These are phyloP conservation scores for Spea multiplicata DNA, from an alignment of 2,113 vertebrate genomes.

Conservation along the genomic window DNA sequence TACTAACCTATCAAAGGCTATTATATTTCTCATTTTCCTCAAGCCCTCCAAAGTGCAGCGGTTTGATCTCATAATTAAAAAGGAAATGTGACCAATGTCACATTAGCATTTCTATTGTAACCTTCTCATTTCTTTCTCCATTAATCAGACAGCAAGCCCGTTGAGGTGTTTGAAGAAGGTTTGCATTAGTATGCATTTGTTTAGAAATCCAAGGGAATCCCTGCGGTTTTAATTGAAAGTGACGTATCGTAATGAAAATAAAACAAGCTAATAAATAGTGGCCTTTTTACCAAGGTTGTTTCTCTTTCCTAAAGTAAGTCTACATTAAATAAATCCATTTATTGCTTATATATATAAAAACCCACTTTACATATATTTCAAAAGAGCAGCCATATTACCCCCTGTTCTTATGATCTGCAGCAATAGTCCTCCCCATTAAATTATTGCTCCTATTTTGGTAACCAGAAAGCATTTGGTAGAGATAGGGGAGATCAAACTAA, in stretches of 20 bases:
- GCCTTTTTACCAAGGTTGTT: neutral
- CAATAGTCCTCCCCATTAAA: no score
- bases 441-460: no score
- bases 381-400: no score
- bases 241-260: slow-evolving; percentile 18
- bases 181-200: slow-evolving; percentile 23
- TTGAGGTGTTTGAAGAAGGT: slow-evolving; percentile 11
- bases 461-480: no score
- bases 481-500: no score
- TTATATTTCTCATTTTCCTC: no score
- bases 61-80: slow-evolving; percentile 36
- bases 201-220: slow-evolving; percentile 11
- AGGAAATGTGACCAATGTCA: slow-evolving; percentile 36
- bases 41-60: neutral
- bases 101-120: slow-evolving; percentile 36
- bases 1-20: neutral
- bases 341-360: no score
- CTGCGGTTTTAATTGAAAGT: slow-evolving; percentile 24
- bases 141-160: slow-evolving; percentile 20
- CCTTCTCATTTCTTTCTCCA: slow-evolving; percentile 26
- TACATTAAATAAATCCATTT: no score
- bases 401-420: no score
- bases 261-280: neutral
- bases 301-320: neutral
- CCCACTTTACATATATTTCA: no score